Percentiles rank a stretch among this genome's conserved stretches.
phyloP scores from a whole-genome alignment of 92 coral and sea anemone species.

The Porites evermanni region DNA sequence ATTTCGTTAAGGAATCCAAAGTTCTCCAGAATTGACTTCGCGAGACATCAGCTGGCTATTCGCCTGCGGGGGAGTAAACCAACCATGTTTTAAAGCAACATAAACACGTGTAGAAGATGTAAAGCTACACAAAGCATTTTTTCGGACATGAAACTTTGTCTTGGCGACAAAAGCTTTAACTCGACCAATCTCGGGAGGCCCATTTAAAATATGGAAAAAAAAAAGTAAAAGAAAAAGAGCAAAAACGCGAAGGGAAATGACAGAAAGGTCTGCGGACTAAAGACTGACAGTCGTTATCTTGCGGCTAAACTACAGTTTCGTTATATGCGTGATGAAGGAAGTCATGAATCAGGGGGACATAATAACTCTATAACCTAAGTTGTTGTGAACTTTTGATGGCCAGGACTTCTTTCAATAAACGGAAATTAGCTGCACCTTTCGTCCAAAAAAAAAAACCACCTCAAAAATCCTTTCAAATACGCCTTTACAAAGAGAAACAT shows the following conservation, averaged over 20 bases:
- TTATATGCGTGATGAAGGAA: too few species aligned
- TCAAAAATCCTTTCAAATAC: not conserved
- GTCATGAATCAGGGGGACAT: too few species aligned
- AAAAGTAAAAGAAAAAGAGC: not conserved
- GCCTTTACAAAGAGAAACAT: not conserved
- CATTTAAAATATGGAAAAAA: not conserved
- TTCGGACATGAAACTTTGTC: slow-evolving; percentile 15
- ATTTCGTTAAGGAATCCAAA: not conserved
- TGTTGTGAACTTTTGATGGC: too few species aligned
- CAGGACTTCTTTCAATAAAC: too few species aligned
- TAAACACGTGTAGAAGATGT: slow-evolving; percentile 11
- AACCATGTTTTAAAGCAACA: not conserved
- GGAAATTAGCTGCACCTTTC: too few species aligned
- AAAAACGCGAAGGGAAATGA: not conserved
- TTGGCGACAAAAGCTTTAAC: not conserved
- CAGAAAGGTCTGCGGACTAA: not conserved
- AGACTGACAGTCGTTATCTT: too few species aligned
- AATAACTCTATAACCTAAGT: too few species aligned
- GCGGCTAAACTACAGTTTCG: too few species aligned
- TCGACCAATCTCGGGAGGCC: not conserved
- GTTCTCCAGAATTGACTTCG: not conserved
- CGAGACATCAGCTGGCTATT: not conserved
- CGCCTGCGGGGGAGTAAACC: not conserved
- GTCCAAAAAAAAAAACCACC: too few species aligned
- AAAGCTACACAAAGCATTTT: slow-evolving; percentile 13